Base-by-base conservation (phyloP, 2,888 invertebrate genomes). In the Brenthis ino region DNA sequence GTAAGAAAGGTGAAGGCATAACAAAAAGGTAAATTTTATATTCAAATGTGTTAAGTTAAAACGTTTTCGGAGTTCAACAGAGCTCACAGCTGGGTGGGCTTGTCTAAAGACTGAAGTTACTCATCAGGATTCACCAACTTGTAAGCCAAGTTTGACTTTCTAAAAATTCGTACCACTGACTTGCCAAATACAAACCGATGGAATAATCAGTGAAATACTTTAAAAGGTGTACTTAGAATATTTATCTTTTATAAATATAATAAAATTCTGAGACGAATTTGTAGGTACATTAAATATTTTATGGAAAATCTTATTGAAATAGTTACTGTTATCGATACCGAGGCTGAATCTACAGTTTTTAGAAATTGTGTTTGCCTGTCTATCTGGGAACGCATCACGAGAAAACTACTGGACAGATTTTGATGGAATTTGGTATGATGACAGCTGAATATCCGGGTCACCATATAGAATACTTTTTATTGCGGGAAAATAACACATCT, bases 1-100 rank as follows among this genome's bases (percentile, higher is more conserved):
- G 6, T 13, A 50, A 50, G 28, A 60, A 60, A 60, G 37, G 37
- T 43, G 8, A 50, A 60, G 12, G 33, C 6, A 37, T 16, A 43
- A 63, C 28, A 33, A 37, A n/a, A 48, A 53, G 51, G 53, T 37
- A 37, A 63, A 64, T 70, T 70, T 67, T 67, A 64, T 70, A 70
- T 70, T 70, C 69, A 70, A 70, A 70, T 67, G 63, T 58, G 69
- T 53, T 64, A 56, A 67, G 67, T 64, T 63, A 67, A 70, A 70
- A 70, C 69, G 69, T 64, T 67, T 69, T 57, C 48, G 33, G 57
- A 70, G 69, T 70, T 70, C 37, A 47, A 68, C 64, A 57, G 66
- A 61, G n/a, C 67, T 63, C 67, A 61, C 61, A 63, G 66, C 53
- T 66, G 66, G 67, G 37, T 61, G 67, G 54, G 55, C 67, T 61